Percentiles rank a stretch among this genome's conserved stretches.
phyloP scores from a whole-genome alignment of 2,797 vertebrate genomes.

The Rhinichthys osculus region DNA sequence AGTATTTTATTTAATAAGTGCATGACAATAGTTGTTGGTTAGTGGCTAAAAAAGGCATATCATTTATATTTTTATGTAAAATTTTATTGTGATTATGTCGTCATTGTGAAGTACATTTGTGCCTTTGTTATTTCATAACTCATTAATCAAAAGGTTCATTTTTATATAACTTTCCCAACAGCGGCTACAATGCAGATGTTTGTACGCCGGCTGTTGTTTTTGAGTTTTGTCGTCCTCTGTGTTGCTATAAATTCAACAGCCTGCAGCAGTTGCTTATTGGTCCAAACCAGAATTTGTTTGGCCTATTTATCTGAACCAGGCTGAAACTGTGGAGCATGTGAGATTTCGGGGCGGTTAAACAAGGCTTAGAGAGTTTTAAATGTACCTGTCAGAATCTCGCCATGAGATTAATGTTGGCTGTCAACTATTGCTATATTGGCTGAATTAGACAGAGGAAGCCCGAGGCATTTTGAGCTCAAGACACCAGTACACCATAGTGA shows the following conservation, averaged over 20 bases:
- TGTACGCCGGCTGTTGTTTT: slow-evolving; percentile 31
- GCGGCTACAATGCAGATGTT: slow-evolving; percentile 8
- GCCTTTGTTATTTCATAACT: not conserved
- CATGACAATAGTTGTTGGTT: not conserved
- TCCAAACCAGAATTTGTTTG: slow-evolving; percentile 27
- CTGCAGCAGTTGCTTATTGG: slow-evolving; percentile 20
- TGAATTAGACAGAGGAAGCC: slow-evolving; percentile 16
- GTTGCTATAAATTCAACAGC: slow-evolving; percentile 16
- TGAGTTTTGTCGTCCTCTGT: slow-evolving; percentile 16
- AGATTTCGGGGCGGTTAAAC: not conserved
- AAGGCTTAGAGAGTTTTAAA: slow-evolving; percentile 22
- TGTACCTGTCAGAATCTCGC: slow-evolving; percentile 14
- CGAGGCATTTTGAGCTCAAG: not conserved
- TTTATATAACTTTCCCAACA: not conserved
- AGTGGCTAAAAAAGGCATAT: not conserved
- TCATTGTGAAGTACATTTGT: not conserved
- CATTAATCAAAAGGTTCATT: not conserved
- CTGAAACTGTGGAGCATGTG: not conserved
- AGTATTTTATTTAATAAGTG: not conserved
- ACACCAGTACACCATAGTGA: not conserved
- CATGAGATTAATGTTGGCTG: slow-evolving; percentile 26
- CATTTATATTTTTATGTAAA: not conserved
- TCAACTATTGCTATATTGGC: slow-evolving; percentile 11
- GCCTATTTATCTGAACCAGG: slow-evolving; percentile 10
- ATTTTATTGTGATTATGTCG: not conserved